Base-by-base conservation (phyloP, 1,140 invertebrate genomes). In the Lepidurus couesii region DNA sequence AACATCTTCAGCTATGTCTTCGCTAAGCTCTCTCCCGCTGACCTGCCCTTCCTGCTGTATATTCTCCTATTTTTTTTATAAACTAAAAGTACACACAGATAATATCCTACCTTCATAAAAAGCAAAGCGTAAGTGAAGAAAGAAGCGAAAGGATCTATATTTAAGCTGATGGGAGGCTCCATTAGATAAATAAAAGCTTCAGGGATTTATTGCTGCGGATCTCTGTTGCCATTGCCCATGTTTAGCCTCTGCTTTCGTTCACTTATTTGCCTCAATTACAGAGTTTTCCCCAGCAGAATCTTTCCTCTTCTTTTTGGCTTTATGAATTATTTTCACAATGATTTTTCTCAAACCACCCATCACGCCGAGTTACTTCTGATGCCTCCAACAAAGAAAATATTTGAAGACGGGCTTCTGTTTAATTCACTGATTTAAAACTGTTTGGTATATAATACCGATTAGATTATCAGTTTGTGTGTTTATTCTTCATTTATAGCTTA, bases 161-260 rank as follows among this genome's bases (percentile, higher is more conserved):
- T 65, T 65, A 65, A 65, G 53, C 53, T 65, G 53, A 65, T n/a
- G 53, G 53, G 53, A 65, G 53, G 53, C 53, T 65, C 53, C 53
- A 65, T 65, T 65, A 65, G 53, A 65, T 65, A 65, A 65, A 65
- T 65, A 65, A 21, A n/a, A 65, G 53, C 53, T 65, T 65, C 16
- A 16, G 53, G 53, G 53, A 65, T 65, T 65, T 65, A 21, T 65
- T 21, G 21, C 53, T 65, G 6, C 16, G 21, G 21, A 21, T 16
- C 21, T 65, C 53, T 13, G 16, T 21, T 21, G 6, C 21, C 47
- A 53, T 65, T 65, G 21, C 16, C 53, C 13, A 21, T 21, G 53
- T 65, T 65, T 65, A 13, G 21, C 53, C 53, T 65, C 21, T 65
- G 53, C 53, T 65, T 65, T 65, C 34, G 53, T 21, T 65, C 53